Percentiles rank a stretch among this genome's conserved stretches.
Evolutionary conservation across 2,888 invertebrate genomes (phyloP).

Genomic region (Sinodicranocentrus sp.): DNA sequence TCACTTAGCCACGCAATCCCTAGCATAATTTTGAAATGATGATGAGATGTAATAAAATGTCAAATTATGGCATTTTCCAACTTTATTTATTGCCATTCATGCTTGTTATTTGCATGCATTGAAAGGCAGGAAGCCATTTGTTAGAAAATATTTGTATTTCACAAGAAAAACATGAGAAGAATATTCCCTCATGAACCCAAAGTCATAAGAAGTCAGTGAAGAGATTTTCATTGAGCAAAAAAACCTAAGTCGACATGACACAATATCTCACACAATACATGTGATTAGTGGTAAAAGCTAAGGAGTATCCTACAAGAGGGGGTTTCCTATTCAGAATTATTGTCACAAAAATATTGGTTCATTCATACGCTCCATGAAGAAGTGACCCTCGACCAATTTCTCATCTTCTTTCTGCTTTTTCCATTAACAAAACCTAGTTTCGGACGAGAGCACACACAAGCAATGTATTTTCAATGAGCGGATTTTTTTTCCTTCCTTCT

Average conservation of each 20-base stretch:
- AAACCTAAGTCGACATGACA: not conserved
- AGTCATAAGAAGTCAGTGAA: too few relatives aligned
- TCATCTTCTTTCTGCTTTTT: not conserved
- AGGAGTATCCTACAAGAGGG: not conserved
- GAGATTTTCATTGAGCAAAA: not conserved
- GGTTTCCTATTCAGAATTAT: not conserved
- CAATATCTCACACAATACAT: not conserved
- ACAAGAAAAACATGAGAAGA: conserved; percentile 6
- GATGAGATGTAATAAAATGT: conserved; percentile 20
- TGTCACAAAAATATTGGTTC: conserved; percentile 9
- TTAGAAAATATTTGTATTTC: not conserved
- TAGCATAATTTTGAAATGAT: not conserved
- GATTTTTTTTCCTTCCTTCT: not conserved
- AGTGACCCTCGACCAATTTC: not conserved
- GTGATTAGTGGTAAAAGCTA: not conserved
- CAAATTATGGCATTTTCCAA: not conserved
- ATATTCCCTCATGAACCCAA: not conserved
- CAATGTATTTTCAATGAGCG: not conserved
- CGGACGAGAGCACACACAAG: not conserved
- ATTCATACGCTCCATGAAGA: not conserved
- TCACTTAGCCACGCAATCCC: conserved; percentile 9
- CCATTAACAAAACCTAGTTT: not conserved
- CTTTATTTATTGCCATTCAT: not conserved
- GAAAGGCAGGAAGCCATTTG: conserved; percentile 19
- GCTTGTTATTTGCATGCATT: not conserved